phyloP scores from a whole-genome alignment of 2,797 vertebrate genomes.

The Molossus molossus region DNA sequence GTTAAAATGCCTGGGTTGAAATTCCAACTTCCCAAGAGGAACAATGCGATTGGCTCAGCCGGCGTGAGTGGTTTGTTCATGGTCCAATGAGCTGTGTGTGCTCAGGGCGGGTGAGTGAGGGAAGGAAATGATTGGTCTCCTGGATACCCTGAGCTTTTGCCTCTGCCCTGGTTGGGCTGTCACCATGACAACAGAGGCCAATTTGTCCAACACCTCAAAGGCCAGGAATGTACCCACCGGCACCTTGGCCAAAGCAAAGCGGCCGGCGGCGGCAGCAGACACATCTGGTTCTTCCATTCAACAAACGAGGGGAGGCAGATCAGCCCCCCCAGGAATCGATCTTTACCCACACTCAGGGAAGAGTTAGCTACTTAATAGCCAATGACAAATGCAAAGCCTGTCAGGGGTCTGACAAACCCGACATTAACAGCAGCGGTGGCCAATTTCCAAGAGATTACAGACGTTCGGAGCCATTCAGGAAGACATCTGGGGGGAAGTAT shows the following conservation, averaged over 20 bases:
- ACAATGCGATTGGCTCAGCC: background rate
- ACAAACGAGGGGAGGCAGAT: constrained; percentile 27
- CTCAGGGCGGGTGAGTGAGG: background rate
- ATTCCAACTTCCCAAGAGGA: background rate
- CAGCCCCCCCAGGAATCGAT: constrained; percentile 67
- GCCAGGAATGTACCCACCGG: background rate
- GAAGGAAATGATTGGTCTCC: background rate
- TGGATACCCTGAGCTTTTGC: background rate
- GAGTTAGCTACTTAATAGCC: constrained; percentile 82
- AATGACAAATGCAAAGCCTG: constrained; percentile 76
- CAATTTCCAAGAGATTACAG: constrained; percentile 72
- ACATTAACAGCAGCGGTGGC: constrained; percentile 65
- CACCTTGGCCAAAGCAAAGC: background rate
- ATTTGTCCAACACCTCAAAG: background rate
- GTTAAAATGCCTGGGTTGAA: background rate
- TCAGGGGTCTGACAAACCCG: constrained; percentile 64
- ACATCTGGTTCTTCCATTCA: constrained; percentile 54
- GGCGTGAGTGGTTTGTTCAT: background rate
- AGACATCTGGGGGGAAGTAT: constrained; percentile 44
- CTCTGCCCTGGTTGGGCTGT: background rate
- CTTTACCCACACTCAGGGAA: constrained; percentile 80
- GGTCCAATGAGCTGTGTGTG: background rate
- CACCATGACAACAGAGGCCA: constrained; percentile 23
- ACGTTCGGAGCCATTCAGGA: constrained; percentile 29
- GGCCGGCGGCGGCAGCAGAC: background rate